Evolutionary conservation across 1,140 invertebrate species (phyloP), one percentile per base, ranked within the genome.

Genomic region (Habropoda laboriosa): DNA sequence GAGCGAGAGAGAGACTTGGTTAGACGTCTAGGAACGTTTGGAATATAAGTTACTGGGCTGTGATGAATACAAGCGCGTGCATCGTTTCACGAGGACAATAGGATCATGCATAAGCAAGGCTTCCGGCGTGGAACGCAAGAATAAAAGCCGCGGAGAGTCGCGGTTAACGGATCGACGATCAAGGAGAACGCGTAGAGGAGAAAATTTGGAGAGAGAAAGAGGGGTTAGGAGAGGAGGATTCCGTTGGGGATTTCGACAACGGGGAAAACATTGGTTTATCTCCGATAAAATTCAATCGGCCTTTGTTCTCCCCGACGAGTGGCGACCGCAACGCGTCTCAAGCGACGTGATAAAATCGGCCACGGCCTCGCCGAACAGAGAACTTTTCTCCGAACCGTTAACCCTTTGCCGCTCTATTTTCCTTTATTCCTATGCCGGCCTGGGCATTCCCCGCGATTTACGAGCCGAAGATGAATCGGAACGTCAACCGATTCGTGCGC

Each of bases 261-360:
- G 40, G 10, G 24, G 70, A 60, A 72, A 73, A 47, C 57, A 60
- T 72, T 5, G 70, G 27, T 72, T 58, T 45, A 58, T 58, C 55
- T 45, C 27, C 21, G 40, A 47, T 45, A 60, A 60, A 73, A 49
- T 73, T 73, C 70, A 38, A 38, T 61, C 55, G 30, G 3, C 40
- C 13, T 73, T 60, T 49, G 55, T 73, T 12, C 30, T 12, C 51
- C 55, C 13, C 7, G 70, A 18, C 55, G 51, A 68, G 12, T 38
- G 13, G 27, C 30, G 5, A 27, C 40, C n/a, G 40, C 24, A 45
- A 64, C 42, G 42, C 61, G 38, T 63, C 18, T 32, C 24, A 3
- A 12, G 12, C 40, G 21, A 18, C 21, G 27, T 30, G 70, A 73
- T 73, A 47, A 73, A 73, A 35, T 49, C 40, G 24, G 3, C n/a